Evolutionary conservation across 2,113 vertebrate genomes (phyloP).

Genomic region (Chaetodon trifascialis): DNA sequence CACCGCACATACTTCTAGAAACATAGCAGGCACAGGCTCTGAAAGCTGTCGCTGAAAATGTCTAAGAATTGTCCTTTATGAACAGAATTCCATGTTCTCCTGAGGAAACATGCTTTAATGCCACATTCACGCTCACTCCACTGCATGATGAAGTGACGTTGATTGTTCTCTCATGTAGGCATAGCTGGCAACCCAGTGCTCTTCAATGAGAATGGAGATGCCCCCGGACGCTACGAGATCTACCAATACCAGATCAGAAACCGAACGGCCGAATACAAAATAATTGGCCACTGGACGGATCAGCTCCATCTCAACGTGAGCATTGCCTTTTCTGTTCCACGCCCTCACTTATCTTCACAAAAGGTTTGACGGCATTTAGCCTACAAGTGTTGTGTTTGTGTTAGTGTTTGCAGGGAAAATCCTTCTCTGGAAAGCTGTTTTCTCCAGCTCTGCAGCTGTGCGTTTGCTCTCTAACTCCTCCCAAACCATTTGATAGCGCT

Average conservation of each 20-base stretch:
- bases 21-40: not conserved
- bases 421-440: slow-evolving; percentile 24
- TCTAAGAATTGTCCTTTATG: not conserved
- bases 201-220: slow-evolving; percentile 95
- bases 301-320: slow-evolving; percentile 93
- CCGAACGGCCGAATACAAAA: slow-evolving; percentile 91
- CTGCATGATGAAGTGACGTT: slow-evolving; percentile 7
- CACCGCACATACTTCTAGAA: not conserved
- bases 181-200: slow-evolving; percentile 96
- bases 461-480: slow-evolving; percentile 39
- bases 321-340: not conserved
- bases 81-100: not conserved
- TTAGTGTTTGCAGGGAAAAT: slow-evolving; percentile 39
- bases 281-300: slow-evolving; percentile 96
- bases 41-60: not conserved
- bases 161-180: slow-evolving; percentile 82
- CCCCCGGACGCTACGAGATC: slow-evolving; percentile 90
- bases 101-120: slow-evolving; percentile 8
- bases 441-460: slow-evolving; percentile 32
- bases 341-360: not conserved
- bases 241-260: slow-evolving; percentile 98
- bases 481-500: slow-evolving; percentile 53
- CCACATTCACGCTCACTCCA: not conserved
- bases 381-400: slow-evolving; percentile 4
- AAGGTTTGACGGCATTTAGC: not conserved